Evolutionary conservation across 1,140 invertebrate genomes (phyloP).

Genomic region (Coenobita brevimanus): DNA sequence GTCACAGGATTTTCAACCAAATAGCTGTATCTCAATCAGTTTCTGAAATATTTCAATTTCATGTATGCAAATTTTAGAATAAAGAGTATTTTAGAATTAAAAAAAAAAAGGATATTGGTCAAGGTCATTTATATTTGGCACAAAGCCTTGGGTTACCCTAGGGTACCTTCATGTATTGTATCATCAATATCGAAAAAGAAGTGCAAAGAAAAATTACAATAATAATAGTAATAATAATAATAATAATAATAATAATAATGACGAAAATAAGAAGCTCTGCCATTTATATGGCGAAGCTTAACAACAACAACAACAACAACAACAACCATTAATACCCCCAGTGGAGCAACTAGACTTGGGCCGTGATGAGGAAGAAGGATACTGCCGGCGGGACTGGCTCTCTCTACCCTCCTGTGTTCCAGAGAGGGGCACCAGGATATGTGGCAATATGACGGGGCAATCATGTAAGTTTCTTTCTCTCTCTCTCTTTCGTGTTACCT

Average conservation of each 20-base stretch:
- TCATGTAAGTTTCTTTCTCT: slow-evolving; percentile 8
- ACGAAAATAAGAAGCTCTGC: background rate
- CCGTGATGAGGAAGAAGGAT: slow-evolving; percentile 69
- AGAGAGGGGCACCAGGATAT: slow-evolving; percentile 72
- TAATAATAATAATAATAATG: background rate
- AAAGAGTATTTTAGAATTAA: background rate
- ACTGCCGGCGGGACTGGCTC: slow-evolving; percentile 72
- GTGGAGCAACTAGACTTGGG: slow-evolving; percentile 71
- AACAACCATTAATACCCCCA: too few species aligned
- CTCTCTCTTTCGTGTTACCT: too few species aligned
- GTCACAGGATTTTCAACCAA: too few species aligned
- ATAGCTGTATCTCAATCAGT: too few species aligned
- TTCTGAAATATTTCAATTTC: too few species aligned
- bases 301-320: too few species aligned
- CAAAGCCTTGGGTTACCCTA: too few species aligned
- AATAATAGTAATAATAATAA: background rate
- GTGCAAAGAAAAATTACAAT: too few species aligned
- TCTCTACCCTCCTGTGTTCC: slow-evolving; percentile 72
- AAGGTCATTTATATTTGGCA: too few species aligned
- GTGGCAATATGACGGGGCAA: slow-evolving; percentile 69
- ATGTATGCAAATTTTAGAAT: too few species aligned
- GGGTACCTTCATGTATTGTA: too few species aligned
- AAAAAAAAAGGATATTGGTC: background rate
- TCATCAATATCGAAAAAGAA: too few species aligned
- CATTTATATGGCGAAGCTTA: background rate